Evolutionary conservation across 2,113 vertebrate genomes (phyloP).

Genomic region (Peromyscus leucopus): DNA sequence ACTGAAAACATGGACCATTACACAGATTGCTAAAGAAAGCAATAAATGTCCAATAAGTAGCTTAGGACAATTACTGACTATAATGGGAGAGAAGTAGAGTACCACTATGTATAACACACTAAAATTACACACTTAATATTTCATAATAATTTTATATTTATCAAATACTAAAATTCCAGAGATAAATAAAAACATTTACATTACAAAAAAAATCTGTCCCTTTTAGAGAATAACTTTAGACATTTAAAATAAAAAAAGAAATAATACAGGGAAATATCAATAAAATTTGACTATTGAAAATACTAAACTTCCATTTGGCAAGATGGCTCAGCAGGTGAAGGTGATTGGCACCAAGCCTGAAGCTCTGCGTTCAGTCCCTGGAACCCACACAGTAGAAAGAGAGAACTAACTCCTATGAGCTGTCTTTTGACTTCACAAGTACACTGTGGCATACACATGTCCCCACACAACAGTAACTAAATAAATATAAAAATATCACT

Average conservation of each 20-base stretch:
- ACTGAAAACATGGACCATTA: neutral
- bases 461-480: neutral
- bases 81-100: neutral
- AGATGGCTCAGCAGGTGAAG: neutral
- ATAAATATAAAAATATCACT: neutral
- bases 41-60: neutral
- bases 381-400: neutral
- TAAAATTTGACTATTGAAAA: neutral
- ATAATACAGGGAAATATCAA: neutral
- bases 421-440: neutral
- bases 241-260: neutral
- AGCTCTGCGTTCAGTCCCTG: neutral
- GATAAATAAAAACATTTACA: neutral
- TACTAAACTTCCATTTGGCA: neutral
- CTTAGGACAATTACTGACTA: neutral
- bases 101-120: neutral
- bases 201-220: neutral
- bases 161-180: neutral
- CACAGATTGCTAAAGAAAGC: neutral
- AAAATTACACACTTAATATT: conserved; percentile 11
- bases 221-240: neutral
- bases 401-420: neutral
- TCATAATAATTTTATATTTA: neutral
- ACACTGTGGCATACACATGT: neutral
- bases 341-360: neutral